phyloP scores from a whole-genome alignment of 2,888 invertebrate species.

The Phaonia tiefii region DNA sequence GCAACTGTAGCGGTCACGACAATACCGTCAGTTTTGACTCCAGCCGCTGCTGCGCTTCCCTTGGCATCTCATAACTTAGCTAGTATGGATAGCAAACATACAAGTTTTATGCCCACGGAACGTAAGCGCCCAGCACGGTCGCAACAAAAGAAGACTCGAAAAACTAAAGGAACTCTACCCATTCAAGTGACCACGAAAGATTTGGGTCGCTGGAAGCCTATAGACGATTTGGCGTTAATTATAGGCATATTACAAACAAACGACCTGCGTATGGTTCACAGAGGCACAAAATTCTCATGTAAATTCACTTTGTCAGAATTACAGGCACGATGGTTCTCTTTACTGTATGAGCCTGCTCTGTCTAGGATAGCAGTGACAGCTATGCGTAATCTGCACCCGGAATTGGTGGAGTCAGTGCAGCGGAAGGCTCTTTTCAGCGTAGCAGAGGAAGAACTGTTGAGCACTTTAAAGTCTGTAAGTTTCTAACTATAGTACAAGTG shows the following conservation, averaged over 20 bases:
- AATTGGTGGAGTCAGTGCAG: slow-evolving; percentile 92
- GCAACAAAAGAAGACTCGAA: slow-evolving; percentile 71
- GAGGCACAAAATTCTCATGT: slow-evolving; percentile 97
- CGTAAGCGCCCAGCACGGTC: slow-evolving; percentile 72
- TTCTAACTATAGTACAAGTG: too few relatives aligned
- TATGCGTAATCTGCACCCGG: slow-evolving; percentile 96
- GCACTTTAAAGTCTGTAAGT: slow-evolving; percentile 89
- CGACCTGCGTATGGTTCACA: slow-evolving; percentile 90
- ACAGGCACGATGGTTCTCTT: slow-evolving; percentile 97
- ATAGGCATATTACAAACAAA: slow-evolving; percentile 96
- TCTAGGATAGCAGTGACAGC: slow-evolving; percentile 95
- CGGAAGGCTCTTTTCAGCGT: slow-evolving; percentile 94
- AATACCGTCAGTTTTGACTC: neutral
- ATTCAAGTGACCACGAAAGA: slow-evolving; percentile 87
- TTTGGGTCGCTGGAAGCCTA: slow-evolving; percentile 97
- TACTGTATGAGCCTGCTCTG: slow-evolving; percentile 96
- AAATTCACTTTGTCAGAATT: slow-evolving; percentile 96
- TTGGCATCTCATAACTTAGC: slow-evolving; percentile 52
- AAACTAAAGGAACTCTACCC: slow-evolving; percentile 76
- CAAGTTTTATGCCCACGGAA: slow-evolving; percentile 54
- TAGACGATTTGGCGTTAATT: slow-evolving; percentile 96
- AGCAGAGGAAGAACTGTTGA: slow-evolving; percentile 93
- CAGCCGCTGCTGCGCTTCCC: neutral
- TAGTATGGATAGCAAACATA: slow-evolving; percentile 69
- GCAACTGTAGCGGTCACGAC: neutral